Conservation (phyloP, 2,113 vertebrate species). For the Pomatorhinus ruficollis region DNA sequence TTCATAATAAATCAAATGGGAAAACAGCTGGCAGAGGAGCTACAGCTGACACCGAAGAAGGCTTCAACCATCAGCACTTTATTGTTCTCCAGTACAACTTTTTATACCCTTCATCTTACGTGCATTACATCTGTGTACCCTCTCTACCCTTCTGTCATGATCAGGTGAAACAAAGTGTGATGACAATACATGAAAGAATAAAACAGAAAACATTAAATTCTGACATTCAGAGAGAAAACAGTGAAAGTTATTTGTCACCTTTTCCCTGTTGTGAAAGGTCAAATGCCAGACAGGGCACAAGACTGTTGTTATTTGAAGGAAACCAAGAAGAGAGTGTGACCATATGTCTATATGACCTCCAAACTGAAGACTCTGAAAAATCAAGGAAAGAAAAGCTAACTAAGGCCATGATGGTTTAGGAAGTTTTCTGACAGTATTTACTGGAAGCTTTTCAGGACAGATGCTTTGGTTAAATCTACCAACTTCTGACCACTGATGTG, state of each 20-base stretch:
- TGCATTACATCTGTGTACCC: neutral
- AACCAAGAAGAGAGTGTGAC: neutral
- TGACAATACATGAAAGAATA: neutral
- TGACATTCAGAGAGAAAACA: neutral
- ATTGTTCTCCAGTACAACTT: neutral
- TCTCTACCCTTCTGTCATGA: neutral
- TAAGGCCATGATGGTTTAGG: neutral
- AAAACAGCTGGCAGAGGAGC: neutral
- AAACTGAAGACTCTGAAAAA: neutral
- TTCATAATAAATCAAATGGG: neutral
- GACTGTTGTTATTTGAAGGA: neutral
- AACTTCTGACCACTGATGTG: neutral
- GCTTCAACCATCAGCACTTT: neutral
- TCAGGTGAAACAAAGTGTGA: neutral
- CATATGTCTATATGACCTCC: rapidly evolving
- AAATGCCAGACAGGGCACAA: neutral
- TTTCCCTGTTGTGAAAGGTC: neutral
- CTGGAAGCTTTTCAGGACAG: neutral
- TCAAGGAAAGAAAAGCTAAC: neutral
- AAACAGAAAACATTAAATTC: neutral
- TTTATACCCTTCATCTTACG: neutral
- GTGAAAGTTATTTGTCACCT: neutral
- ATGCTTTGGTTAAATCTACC: neutral
- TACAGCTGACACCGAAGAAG: neutral
- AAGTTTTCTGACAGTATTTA: neutral